Evolutionary conservation across 2,113 vertebrate genomes (phyloP).

Genomic region (Neolamprologus variostigma): DNA sequence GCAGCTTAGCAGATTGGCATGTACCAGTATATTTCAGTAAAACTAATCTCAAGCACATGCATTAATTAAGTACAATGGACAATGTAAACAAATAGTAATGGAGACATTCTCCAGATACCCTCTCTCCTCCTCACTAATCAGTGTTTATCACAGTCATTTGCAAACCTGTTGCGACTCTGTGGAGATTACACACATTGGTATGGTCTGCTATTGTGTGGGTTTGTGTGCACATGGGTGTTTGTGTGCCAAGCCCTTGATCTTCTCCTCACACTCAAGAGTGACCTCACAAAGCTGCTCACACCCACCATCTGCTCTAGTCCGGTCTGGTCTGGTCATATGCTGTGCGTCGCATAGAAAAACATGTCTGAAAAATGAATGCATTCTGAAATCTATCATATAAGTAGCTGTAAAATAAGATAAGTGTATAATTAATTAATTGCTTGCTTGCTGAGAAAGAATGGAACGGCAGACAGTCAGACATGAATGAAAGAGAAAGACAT

Average conservation of each 20-base stretch:
- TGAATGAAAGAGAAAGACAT: background rate
- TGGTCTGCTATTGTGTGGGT: background rate
- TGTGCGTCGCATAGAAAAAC: background rate
- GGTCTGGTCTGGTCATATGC: background rate
- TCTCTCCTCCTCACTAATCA: background rate
- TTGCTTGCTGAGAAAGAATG: background rate
- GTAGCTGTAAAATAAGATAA: background rate
- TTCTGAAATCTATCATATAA: background rate
- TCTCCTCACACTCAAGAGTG: slow-evolving; percentile 31
- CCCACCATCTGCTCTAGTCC: slow-evolving; percentile 27
- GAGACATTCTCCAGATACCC: background rate
- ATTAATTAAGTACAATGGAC: background rate
- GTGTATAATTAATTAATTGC: background rate
- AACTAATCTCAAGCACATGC: background rate
- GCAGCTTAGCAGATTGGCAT: background rate
- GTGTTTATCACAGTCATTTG: background rate
- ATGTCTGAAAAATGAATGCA: background rate
- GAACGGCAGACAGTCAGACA: background rate
- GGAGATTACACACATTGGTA: slow-evolving; percentile 2
- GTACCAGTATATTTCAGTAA: background rate
- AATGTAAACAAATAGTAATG: background rate
- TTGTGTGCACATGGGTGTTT: background rate
- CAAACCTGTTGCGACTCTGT: slow-evolving; percentile 13
- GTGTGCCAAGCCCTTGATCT: slow-evolving; percentile 30
- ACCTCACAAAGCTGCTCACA: slow-evolving; percentile 21